A percentile compares a stretch with the other conserved stretches of the same genome.
Conservation (phyloP, 1,140 invertebrate genomes). For the Elymnias hypermnestra region DNA sequence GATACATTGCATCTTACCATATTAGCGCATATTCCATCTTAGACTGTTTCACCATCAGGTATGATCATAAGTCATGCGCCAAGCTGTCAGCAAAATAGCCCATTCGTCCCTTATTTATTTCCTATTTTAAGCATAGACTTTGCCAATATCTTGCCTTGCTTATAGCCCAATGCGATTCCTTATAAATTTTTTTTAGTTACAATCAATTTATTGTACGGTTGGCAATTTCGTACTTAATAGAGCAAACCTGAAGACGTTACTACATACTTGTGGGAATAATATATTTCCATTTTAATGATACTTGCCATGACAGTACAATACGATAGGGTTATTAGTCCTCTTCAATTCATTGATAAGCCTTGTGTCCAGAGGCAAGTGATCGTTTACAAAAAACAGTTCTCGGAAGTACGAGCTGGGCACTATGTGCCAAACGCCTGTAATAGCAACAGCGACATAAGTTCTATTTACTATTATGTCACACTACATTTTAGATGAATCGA, state of each 20-base stretch:
- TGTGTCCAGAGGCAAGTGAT: constrained; percentile 19
- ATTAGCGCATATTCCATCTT: too few species aligned
- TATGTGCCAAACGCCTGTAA: constrained; percentile 47
- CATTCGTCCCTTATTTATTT: too few species aligned
- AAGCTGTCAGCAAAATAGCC: too few species aligned
- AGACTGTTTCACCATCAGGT: too few species aligned
- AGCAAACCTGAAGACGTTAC: background rate
- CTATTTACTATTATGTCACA: background rate
- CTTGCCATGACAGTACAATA: constrained; percentile 52
- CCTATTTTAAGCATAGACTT: too few species aligned
- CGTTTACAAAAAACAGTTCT: constrained; percentile 22
- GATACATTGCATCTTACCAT: too few species aligned
- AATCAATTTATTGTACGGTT: background rate
- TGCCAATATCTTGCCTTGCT: too few species aligned
- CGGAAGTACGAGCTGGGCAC: constrained; percentile 35
- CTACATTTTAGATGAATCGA: background rate
- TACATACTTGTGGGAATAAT: too few species aligned
- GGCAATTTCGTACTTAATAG: background rate
- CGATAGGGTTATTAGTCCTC: constrained; percentile 29
- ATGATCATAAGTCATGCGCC: too few species aligned
- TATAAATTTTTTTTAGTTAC: too few species aligned
- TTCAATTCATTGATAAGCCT: constrained; percentile 28
- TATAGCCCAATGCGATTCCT: background rate
- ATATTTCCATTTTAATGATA: too few species aligned
- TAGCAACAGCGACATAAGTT: background rate